Percentiles rank a stretch among this genome's conserved stretches.
Conservation (phyloP, 2,797 vertebrate genomes). For the Chlorospingus flavigularis region DNA sequence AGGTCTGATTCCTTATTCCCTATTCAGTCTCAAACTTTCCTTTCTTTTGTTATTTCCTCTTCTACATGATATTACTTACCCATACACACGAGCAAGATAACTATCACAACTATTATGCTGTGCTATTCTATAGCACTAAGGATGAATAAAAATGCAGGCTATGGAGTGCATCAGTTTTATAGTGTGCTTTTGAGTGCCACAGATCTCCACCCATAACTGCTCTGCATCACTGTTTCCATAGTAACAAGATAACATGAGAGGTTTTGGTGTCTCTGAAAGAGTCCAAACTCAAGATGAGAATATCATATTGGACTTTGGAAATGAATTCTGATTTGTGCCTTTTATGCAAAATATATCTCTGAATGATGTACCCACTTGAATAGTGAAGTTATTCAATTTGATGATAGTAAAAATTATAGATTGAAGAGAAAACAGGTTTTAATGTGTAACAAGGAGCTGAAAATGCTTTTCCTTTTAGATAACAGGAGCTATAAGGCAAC, state of each 20-base stretch:
- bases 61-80: background rate
- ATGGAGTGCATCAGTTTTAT: background rate
- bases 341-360: background rate
- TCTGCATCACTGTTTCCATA: slow-evolving; percentile 52
- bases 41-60: background rate
- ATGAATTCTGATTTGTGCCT: background rate
- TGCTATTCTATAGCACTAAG: background rate
- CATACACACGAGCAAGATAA: background rate
- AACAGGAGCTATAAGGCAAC: background rate
- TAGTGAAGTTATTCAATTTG: background rate
- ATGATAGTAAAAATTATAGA: background rate
- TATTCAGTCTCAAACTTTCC: background rate
- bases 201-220: slow-evolving; percentile 15
- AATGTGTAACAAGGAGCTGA: background rate
- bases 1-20: background rate
- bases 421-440: background rate
- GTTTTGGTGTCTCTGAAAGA: background rate
- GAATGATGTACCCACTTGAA: background rate
- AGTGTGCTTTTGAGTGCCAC: background rate
- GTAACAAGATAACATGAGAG: slow-evolving; percentile 29
- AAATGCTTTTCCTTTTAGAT: background rate
- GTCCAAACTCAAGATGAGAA: background rate
- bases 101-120: background rate
- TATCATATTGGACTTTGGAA: background rate
- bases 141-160: slow-evolving; percentile 7